Percentiles rank a stretch among this genome's conserved stretches.
Conservation (phyloP, 2,113 vertebrate genomes). For the Oreochromis tanganicae region DNA sequence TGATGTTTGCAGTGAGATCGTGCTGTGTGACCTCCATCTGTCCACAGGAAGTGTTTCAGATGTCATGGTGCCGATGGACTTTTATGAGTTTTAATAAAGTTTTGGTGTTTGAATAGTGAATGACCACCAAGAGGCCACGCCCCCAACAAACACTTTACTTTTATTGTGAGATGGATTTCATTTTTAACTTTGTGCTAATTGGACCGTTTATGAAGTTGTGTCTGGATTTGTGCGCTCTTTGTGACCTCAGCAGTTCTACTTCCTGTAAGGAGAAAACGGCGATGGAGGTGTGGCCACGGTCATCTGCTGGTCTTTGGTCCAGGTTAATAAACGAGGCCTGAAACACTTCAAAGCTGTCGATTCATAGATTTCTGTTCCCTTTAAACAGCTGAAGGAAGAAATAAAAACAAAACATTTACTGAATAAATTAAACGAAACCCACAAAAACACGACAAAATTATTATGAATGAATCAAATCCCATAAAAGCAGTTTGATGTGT, state of each 20-base stretch:
- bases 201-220: neutral
- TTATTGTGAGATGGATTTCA: neutral
- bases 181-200: neutral
- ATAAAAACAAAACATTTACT: neutral
- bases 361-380: neutral
- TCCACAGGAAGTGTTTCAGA: neutral
- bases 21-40: neutral
- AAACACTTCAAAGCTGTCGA: neutral
- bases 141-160: neutral
- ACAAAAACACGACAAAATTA: neutral
- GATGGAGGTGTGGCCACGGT: neutral
- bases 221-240: neutral
- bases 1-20: neutral
- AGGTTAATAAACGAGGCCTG: neutral
- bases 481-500: neutral
- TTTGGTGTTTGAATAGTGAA: neutral
- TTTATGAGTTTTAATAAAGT: neutral
- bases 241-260: neutral
- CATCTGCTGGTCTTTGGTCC: neutral
- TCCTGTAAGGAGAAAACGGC: neutral
- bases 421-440: neutral
- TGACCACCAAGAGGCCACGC: neutral
- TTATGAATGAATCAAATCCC: neutral
- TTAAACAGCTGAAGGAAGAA: neutral
- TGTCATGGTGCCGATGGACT: neutral